A percentile compares a stretch with the other conserved stretches of the same genome.
Conservation (phyloP, 2,113 vertebrate species). For the Acrocephalus kingi region DNA sequence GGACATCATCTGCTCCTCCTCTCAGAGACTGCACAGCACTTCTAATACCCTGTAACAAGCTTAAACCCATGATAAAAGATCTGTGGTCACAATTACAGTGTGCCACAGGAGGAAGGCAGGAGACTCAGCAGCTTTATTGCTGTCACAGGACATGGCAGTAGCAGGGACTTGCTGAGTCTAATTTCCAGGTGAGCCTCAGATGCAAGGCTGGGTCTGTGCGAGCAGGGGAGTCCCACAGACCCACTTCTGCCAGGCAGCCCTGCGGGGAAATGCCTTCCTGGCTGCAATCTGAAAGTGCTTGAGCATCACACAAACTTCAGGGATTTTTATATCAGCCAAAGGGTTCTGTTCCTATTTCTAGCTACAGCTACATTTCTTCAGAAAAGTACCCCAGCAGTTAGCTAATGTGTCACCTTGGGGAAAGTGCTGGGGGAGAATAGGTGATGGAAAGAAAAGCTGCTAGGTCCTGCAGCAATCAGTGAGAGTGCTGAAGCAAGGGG, state of each 20-base stretch:
- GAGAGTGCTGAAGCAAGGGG: not conserved
- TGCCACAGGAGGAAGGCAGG: not conserved
- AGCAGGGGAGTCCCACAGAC: not conserved
- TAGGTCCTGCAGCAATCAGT: not conserved
- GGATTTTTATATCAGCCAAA: not conserved
- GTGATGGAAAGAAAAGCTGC: not conserved
- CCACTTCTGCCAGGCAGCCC: not conserved
- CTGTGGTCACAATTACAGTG: not conserved
- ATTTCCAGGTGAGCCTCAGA: not conserved
- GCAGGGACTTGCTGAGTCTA: not conserved
- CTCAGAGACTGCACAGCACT: not conserved
- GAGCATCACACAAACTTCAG: not conserved
- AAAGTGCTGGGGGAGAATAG: not conserved
- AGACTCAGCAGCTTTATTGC: not conserved
- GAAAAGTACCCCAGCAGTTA: not conserved
- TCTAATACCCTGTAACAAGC: constrained; percentile 22
- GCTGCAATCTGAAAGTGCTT: not conserved
- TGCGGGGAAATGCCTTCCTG: not conserved
- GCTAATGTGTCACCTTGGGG: not conserved
- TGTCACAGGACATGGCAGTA: not conserved
- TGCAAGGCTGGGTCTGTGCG: not conserved
- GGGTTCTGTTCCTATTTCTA: not conserved
- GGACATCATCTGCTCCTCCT: constrained; percentile 7
- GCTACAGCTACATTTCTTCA: not conserved
- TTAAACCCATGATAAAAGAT: not conserved